Percentiles rank a stretch among this genome's conserved stretches.
Evolutionary conservation across 1,140 invertebrate species (phyloP).

Genomic region (Prorops nasuta): DNA sequence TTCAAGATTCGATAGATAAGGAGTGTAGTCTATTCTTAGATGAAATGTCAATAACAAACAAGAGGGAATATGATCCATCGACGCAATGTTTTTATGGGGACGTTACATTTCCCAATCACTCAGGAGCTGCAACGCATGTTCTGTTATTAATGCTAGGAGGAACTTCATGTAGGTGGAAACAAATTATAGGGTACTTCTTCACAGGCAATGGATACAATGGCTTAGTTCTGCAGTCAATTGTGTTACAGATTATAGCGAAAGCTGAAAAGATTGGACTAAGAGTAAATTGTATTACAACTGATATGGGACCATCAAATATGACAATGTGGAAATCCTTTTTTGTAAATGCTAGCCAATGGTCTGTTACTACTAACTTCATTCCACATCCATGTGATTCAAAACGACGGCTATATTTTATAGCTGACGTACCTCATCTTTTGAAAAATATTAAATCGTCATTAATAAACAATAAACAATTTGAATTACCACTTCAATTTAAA

Average conservation of each 20-base stretch:
- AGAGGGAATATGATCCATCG: no score
- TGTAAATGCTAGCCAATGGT: background rate
- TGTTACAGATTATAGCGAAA: no score
- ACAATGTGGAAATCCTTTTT: slow-evolving; percentile 1
- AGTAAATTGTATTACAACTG: slow-evolving; percentile 2
- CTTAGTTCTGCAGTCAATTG: background rate
- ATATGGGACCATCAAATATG: slow-evolving; percentile 10
- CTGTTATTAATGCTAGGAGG: slow-evolving; percentile 18
- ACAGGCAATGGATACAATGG: slow-evolving; percentile 11
- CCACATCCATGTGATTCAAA: background rate
- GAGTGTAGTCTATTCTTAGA: no score
- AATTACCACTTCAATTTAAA: no score
- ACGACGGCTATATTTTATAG: background rate
- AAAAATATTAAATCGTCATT: background rate
- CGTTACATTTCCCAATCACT: slow-evolving; percentile 10
- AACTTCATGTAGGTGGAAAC: slow-evolving; percentile 15
- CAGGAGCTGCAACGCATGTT: slow-evolving; percentile 9
- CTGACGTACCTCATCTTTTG: background rate
- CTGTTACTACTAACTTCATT: no score
- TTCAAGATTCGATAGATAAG: no score
- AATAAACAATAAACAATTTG: no score
- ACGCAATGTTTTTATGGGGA: slow-evolving; percentile 8
- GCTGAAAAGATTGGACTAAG: slow-evolving; percentile 4
- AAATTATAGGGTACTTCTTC: slow-evolving; percentile 16
- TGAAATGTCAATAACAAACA: no score